Base-by-base conservation (phyloP, 2,113 vertebrate species). In the Chascanopsetta lugubris region DNA sequence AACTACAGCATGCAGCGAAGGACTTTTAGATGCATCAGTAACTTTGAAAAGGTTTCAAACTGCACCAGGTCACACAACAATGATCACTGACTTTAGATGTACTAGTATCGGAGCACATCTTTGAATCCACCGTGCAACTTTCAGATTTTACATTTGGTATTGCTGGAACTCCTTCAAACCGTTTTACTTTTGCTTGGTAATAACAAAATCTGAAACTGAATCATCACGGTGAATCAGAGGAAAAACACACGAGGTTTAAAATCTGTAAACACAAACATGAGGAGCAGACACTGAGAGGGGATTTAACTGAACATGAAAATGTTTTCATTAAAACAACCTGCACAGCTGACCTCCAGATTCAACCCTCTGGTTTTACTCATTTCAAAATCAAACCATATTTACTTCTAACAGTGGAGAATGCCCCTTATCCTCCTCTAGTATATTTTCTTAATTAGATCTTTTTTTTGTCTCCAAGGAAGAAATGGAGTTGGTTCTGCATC, bases 311-410 rank as follows among this genome's bases (percentile, higher is more conserved):
- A 84, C 85, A 85, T 90, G 50, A 70, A 78, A 59, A 75, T 70
- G 61, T 80, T 82, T 78, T 85, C 80, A 75, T 88, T 57, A 81
- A 75, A 88, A 85, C 74, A 80, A 86, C 76, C 62, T 69, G 68
- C 79, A 74, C 77, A 77, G 75, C 75, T 84, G 82, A 75, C 57
- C 72, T 75, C 76, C 67, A 72, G 71, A 82, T 86, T 60, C 66
- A 72, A 59, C 61, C 77, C 79, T 84, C 67, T 79, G 65, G 70
- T 83, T 79, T 62, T 57, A 69, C 54, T 79, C 64, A 69, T 76
- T 80, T 74, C 32, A 83, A 87, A 90, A 76, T 79, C 70, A 64
- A 87, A 88, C 82, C 83, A 87, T 82, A 62, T 77, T 81, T 76
- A 62, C 61, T 75, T 72, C 21, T 21, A 75, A 50, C 56, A 64